Percentiles rank a stretch among this genome's conserved stretches.
Conservation (phyloP, 2,113 vertebrate species). For the Nipponia nippon region DNA sequence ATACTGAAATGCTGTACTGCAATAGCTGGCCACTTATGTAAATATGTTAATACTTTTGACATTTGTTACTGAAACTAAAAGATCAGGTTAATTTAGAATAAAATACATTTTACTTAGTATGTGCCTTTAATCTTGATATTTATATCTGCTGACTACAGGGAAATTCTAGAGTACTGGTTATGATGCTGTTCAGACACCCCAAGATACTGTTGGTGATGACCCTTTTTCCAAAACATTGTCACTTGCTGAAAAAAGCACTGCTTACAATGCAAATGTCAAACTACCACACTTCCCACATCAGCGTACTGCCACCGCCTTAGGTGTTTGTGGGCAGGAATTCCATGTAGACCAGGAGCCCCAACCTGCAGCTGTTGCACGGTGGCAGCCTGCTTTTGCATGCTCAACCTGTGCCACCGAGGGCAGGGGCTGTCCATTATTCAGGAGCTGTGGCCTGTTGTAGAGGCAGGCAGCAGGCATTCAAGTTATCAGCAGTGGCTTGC, state of each 20-base stretch:
- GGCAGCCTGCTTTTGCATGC: background rate
- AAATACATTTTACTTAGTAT: background rate
- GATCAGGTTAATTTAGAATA: background rate
- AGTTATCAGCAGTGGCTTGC: background rate
- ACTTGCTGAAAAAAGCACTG: background rate
- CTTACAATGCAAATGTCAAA: background rate
- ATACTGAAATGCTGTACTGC: background rate
- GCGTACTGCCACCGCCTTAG: background rate
- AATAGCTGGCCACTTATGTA: background rate
- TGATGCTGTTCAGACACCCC: background rate
- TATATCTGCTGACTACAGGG: background rate
- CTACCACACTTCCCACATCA: background rate
- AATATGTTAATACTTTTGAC: background rate
- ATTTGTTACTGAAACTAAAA: background rate
- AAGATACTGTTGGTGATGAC: background rate
- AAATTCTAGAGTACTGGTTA: background rate
- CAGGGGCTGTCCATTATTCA: fast-evolving
- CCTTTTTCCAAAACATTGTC: background rate
- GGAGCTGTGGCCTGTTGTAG: background rate
- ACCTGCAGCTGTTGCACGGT: background rate
- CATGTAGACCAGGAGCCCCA: background rate
- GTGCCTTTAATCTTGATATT: constrained; percentile 6
- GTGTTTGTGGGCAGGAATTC: background rate
- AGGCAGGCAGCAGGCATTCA: background rate
- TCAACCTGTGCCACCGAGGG: background rate